phyloP scores from a whole-genome alignment of 2,888 invertebrate genomes.

The Drosophila peninsularis region DNA sequence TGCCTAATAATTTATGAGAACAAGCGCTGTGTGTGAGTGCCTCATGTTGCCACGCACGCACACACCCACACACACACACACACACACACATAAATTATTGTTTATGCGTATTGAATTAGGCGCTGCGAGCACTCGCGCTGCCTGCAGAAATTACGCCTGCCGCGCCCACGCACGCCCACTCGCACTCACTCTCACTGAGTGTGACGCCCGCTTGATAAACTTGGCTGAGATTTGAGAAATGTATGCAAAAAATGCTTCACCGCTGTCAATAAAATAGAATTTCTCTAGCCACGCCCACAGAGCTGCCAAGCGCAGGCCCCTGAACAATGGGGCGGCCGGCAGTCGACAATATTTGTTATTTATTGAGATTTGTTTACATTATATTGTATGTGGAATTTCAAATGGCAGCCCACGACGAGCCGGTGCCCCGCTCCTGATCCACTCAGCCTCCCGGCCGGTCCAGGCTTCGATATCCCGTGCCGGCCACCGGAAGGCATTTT shows the following conservation, averaged over 20 bases:
- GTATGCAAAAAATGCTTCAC: slow-evolving; percentile 62
- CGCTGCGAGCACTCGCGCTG: slow-evolving; percentile 14
- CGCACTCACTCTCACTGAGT: neutral
- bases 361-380: slow-evolving; percentile 74
- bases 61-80: slow-evolving; percentile 14
- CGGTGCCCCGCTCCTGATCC: neutral
- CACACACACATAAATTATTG: slow-evolving; percentile 74
- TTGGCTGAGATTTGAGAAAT: slow-evolving; percentile 58
- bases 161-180: slow-evolving; percentile 2
- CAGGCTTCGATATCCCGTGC: slow-evolving; percentile 18
- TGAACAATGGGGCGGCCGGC: slow-evolving; percentile 23
- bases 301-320: slow-evolving; percentile 26
- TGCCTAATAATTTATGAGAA: slow-evolving; percentile 44
- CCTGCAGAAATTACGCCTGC: slow-evolving; percentile 9
- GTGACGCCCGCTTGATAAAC: slow-evolving; percentile 10
- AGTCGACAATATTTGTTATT: slow-evolving; percentile 59
- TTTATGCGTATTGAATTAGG: slow-evolving; percentile 71
- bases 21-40: slow-evolving; percentile 5
- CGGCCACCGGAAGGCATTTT: slow-evolving; percentile 29
- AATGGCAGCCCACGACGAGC: slow-evolving; percentile 23
- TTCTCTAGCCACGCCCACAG: slow-evolving; percentile 50
- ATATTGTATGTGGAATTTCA: slow-evolving; percentile 38
- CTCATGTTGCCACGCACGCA: neutral
- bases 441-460: neutral
- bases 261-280: slow-evolving; percentile 69